phyloP scores from a whole-genome alignment of 2,797 vertebrate species.

The Gallinago nigripennis region DNA sequence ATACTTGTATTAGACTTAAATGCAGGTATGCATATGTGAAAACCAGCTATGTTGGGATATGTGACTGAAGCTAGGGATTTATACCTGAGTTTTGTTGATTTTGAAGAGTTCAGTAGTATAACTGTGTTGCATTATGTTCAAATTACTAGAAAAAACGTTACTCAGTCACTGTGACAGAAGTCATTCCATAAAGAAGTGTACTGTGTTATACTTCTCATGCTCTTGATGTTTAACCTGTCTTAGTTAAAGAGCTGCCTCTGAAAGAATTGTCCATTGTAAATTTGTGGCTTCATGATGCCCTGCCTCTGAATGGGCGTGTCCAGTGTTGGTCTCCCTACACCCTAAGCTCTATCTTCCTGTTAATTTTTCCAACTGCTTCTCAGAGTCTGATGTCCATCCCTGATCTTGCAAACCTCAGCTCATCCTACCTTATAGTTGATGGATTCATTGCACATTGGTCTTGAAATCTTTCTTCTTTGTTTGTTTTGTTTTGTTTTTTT shows the following conservation, averaged over 20 bases:
- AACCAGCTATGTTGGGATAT: background rate
- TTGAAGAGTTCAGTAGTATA: background rate
- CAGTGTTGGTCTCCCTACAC: background rate
- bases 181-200: background rate
- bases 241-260: background rate
- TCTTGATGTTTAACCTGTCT: background rate
- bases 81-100: background rate
- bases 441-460: constrained; percentile 5
- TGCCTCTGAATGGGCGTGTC: background rate
- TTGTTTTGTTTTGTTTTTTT: background rate
- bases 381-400: background rate
- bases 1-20: background rate
- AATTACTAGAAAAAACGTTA: background rate
- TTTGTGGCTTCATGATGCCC: background rate
- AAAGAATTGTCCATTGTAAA: background rate
- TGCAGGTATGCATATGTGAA: background rate
- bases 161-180: background rate
- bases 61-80: background rate
- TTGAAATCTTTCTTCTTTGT: constrained; percentile 23
- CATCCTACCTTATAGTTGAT: background rate
- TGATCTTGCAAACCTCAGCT: background rate
- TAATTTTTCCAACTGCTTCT: background rate
- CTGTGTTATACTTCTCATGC: background rate
- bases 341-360: background rate
- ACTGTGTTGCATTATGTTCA: background rate